phyloP scores from a whole-genome alignment of 2,888 invertebrate species.

The Helleia helle region DNA sequence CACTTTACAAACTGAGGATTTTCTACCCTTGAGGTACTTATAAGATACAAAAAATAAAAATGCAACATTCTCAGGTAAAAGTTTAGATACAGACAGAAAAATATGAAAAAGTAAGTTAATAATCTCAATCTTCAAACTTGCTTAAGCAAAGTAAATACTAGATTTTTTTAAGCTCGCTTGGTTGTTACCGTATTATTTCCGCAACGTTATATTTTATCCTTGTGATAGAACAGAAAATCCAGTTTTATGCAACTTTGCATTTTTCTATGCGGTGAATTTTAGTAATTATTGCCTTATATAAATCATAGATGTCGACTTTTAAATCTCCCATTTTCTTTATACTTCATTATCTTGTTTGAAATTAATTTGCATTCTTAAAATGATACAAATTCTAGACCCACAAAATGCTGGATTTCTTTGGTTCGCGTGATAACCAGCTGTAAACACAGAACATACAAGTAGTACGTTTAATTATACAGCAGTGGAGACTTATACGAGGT shows the following conservation, averaged over 20 bases:
- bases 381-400: background rate
- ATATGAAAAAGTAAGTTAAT: slow-evolving; percentile 5
- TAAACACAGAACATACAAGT: slow-evolving; percentile 48
- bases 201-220: slow-evolving; percentile 5
- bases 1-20: no score
- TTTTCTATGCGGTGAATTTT: no score
- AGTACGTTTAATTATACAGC: slow-evolving; percentile 59
- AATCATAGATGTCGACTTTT: no score
- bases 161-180: slow-evolving; percentile 6
- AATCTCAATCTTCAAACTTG: slow-evolving; percentile 9
- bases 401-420: slow-evolving; percentile 23
- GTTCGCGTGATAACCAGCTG: slow-evolving; percentile 49
- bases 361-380: background rate
- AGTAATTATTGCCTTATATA: no score
- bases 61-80: background rate
- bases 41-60: no score
- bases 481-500: slow-evolving; percentile 40
- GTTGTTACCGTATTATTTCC: slow-evolving; percentile 6
- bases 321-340: background rate
- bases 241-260: slow-evolving; percentile 2
- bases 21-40: no score
- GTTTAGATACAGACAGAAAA: background rate
- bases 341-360: background rate
- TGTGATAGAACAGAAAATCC: slow-evolving; percentile 1
- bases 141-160: slow-evolving; percentile 8